Conservation (phyloP, 2,113 vertebrate species). For the Psilopogon haemacephalus region DNA sequence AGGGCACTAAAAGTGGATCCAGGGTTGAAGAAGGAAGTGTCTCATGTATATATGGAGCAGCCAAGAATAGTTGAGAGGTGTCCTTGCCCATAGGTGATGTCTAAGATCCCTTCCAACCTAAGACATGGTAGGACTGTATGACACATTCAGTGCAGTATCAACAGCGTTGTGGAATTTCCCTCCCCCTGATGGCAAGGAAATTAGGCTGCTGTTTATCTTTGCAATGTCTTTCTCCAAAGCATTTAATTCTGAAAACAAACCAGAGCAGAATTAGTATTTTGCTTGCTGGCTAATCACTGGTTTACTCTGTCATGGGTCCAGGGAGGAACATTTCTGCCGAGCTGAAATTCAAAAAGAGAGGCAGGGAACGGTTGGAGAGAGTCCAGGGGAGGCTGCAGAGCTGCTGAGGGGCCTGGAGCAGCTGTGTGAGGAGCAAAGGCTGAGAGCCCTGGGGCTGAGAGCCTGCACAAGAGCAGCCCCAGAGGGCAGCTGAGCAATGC, state of each 20-base stretch:
- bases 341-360: background rate
- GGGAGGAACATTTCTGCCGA: background rate
- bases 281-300: background rate
- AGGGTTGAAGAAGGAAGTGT: background rate
- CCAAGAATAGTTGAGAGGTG: background rate
- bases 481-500: no score
- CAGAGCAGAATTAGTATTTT: background rate
- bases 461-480: no score
- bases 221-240: background rate
- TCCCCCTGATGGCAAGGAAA: background rate
- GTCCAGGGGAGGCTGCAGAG: no score
- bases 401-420: no score
- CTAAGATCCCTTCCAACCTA: no score
- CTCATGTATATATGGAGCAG: background rate
- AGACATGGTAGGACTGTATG: background rate
- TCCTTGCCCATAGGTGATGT: no score
- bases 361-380: no score
- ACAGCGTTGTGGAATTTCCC: background rate
- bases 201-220: background rate
- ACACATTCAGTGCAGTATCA: background rate
- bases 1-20: no score
- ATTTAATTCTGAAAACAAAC: background rate
- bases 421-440: no score
- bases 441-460: no score
- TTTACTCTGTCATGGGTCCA: background rate